Evolutionary conservation across 1,140 invertebrate genomes (phyloP), one percentile per base, ranked within the genome.

Genomic region (Cyclina sinensis): DNA sequence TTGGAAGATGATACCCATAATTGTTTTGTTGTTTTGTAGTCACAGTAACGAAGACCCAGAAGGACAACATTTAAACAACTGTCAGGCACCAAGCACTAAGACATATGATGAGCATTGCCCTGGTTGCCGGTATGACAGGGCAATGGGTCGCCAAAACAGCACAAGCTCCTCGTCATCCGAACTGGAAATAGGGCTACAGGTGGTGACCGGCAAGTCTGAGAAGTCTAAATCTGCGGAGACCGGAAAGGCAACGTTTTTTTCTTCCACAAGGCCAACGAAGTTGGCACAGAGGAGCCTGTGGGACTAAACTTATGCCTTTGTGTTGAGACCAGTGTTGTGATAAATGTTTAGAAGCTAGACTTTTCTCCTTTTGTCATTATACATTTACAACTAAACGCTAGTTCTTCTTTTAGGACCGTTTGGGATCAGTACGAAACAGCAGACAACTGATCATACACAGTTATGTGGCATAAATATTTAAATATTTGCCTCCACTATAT

Each of bases 41-140:
- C 48, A 78, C 35, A 51, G 43, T 16, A 78, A 78, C 46, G 74
- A 78, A 21, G 74, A 78, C 37, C 74, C 74, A 9, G 18, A 3
- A 1, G 74, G 74, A 3, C 74, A 78, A 24, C 74, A 78, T 35
- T 18, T 54, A 4, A 78, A 54, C 27, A 35, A 4, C 21, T 78
- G 74, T 37, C 14, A 30, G 14, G 74, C 74, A 9, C 9, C 39
- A 0, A 78, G 18, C 32, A 78, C 43, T 16, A 43, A 39, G 21
- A 46, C n/a, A n/a, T 78, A 78, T 35, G 35, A 78, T 18, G 46
- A 51, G 43, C 16, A 35, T n/a, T 78, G 74, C n/a, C 74, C 74
- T 9, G 74, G 74, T 11, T 78, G 74, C 35, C n/a, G 74, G 12
- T 48, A 78, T 24, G 74, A 78, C 30, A 46, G 74, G 46, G 1